These are phyloP conservation scores for Smittia aterrima DNA, from an alignment of 2,888 invertebrate genomes.

Conservation along the genomic window DNA sequence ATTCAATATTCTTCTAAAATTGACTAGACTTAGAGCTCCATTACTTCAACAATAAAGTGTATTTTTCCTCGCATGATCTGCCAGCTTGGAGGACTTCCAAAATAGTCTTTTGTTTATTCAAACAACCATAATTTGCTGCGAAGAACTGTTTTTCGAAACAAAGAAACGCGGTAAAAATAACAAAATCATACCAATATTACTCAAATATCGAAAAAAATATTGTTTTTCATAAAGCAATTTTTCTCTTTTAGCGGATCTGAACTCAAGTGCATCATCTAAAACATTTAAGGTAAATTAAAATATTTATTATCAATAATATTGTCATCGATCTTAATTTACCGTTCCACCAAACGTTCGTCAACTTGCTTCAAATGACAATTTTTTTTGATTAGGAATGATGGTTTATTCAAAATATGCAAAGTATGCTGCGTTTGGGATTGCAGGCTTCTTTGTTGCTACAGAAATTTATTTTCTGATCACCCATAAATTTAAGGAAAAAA, in stretches of 20 bases:
- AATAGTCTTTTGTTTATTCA: not conserved
- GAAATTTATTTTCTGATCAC: not conserved
- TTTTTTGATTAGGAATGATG: not conserved
- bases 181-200: too few relatives aligned
- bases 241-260: conserved; percentile 2
- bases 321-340: not conserved
- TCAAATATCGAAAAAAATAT: too few relatives aligned
- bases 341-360: not conserved
- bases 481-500: not conserved
- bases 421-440: conserved; percentile 2
- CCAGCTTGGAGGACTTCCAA: not conserved
- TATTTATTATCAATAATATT: not conserved
- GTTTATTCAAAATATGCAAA: conserved; percentile 11
- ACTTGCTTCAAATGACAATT: too few relatives aligned
- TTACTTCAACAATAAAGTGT: not conserved
- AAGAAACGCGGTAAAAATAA: conserved; percentile 2
- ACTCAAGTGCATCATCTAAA: not conserved
- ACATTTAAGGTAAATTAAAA: not conserved
- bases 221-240: too few relatives aligned
- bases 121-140: not conserved
- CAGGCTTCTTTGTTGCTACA: not conserved
- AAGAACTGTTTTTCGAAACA: not conserved
- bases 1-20: too few relatives aligned
- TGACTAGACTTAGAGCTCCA: too few relatives aligned
- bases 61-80: not conserved